phyloP scores from a whole-genome alignment of 2,113 vertebrate genomes.

The Stomatorhinus ivindoensis region DNA sequence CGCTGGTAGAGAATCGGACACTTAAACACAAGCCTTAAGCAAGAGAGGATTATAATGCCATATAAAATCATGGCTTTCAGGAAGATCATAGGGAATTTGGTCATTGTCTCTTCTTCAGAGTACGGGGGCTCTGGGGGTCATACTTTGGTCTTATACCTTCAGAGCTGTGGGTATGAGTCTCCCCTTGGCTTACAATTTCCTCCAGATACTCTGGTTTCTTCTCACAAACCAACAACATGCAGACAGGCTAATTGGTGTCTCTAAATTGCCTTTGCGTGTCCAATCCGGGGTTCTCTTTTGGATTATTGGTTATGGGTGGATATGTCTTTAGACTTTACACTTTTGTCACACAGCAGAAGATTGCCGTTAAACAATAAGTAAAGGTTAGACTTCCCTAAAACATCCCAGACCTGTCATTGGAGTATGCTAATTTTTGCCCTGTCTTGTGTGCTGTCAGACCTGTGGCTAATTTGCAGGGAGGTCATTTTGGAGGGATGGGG shows the following conservation, averaged over 20 bases:
- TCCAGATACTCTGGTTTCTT: background rate
- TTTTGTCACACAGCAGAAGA: background rate
- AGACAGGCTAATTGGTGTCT: background rate
- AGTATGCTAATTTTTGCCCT: background rate
- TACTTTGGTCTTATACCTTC: background rate
- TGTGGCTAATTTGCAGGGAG: background rate
- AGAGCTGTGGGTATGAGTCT: background rate
- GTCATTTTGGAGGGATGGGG: background rate
- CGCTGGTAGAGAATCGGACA: background rate
- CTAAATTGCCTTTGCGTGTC: background rate
- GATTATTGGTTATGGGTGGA: background rate
- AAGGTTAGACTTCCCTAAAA: background rate
- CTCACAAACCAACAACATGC: background rate
- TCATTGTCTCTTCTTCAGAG: background rate
- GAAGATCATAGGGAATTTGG: background rate
- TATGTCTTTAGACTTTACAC: background rate
- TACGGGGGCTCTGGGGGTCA: background rate
- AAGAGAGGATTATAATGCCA: background rate
- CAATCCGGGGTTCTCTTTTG: background rate
- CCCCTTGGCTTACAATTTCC: background rate
- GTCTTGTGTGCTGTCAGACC: background rate
- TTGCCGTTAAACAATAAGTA: background rate
- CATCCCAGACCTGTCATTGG: background rate
- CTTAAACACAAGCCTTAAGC: background rate
- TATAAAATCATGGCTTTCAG: background rate